Base-by-base conservation (phyloP, 1,140 invertebrate genomes). In the Parapsyche elsis region DNA sequence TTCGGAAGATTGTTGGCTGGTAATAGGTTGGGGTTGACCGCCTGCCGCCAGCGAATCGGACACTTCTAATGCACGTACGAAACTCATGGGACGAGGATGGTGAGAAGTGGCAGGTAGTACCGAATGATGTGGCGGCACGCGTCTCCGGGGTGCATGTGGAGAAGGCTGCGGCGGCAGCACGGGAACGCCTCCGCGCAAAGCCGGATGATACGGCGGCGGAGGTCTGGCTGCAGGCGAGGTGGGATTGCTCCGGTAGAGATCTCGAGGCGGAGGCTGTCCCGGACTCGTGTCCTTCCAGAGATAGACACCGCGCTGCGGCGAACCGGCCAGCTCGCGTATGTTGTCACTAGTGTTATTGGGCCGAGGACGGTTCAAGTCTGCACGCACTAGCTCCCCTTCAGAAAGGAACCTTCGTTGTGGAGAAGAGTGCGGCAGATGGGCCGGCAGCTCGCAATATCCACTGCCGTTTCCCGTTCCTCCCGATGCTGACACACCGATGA, bases 11-110 rank as follows among this genome's bases (percentile, higher is more conserved):
- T 93, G 91, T 21, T 92, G 90, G 5, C 90, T 91, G 74, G 89
- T 87, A 79, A 80, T 86, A 73, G 85, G 83, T 78, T 82, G 84
- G 76, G 85, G 81, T 80, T 83, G 76, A 61, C 84, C 82, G 82
- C 87, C 85, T 83, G 84, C 83, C 84, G 95, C 94, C 87, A 95
- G 92, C 5, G 93, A 93, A 85, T 97, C 95, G 78, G 95, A 94
- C 92, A 97, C 95, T 89, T 97, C 96, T 21, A 97, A 89, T 7
- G 96, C 96, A 81, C 95, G 92, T 23, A 98, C 95, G 89, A 98
- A 98, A 45, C 96, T 96, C 91, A 98, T 95, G 0, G 97, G 97
- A 64, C 96, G 90, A 57, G 82, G 82, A 38, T 81, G 79, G 24
- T 61, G 80, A 38, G 38, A 44, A 10, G 64, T 30, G 9, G 74